Percentiles rank a stretch among this genome's conserved stretches.
phyloP scores from a whole-genome alignment of 2,888 invertebrate species.

The Nycteola revayana region DNA sequence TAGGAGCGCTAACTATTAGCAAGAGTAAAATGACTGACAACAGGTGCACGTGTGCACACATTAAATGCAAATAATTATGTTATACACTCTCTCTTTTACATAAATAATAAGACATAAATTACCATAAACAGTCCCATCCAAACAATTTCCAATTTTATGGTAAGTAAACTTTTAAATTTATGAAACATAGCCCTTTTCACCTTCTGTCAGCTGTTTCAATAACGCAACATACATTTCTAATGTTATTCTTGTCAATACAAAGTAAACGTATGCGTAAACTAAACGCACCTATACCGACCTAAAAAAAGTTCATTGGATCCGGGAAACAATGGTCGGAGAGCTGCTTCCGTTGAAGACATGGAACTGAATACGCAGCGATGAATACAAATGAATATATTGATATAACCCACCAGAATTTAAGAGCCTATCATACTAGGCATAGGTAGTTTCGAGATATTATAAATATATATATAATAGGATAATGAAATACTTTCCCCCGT shows the following conservation, averaged over 20 bases:
- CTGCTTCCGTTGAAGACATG: slow-evolving; percentile 62
- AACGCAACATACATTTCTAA: slow-evolving; percentile 26
- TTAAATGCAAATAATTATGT: too few relatives aligned
- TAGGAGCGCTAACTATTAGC: too few relatives aligned
- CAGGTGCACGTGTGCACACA: too few relatives aligned
- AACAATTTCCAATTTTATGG: too few relatives aligned
- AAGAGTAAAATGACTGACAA: too few relatives aligned
- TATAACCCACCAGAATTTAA: slow-evolving; percentile 34
- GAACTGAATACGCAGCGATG: slow-evolving; percentile 43
- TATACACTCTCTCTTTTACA: too few relatives aligned
- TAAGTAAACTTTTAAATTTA: not conserved
- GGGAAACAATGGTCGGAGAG: slow-evolving; percentile 57
- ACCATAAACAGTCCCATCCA: too few relatives aligned
- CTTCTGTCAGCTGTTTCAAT: slow-evolving; percentile 30
- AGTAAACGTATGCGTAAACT: slow-evolving; percentile 29
- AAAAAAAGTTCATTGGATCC: slow-evolving; percentile 69
- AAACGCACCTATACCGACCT: slow-evolving; percentile 44
- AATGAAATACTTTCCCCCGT: too few relatives aligned
- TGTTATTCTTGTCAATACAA: slow-evolving; percentile 21
- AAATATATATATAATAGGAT: too few relatives aligned
- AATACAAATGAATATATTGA: slow-evolving; percentile 49
- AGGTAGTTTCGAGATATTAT: not conserved
- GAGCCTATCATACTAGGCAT: slow-evolving; percentile 13
- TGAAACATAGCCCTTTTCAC: slow-evolving; percentile 6
- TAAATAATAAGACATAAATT: too few relatives aligned